These are phyloP conservation scores for Aleiodes sp. DNA, from an alignment of 1,140 invertebrate species.

Conservation along the genomic window DNA sequence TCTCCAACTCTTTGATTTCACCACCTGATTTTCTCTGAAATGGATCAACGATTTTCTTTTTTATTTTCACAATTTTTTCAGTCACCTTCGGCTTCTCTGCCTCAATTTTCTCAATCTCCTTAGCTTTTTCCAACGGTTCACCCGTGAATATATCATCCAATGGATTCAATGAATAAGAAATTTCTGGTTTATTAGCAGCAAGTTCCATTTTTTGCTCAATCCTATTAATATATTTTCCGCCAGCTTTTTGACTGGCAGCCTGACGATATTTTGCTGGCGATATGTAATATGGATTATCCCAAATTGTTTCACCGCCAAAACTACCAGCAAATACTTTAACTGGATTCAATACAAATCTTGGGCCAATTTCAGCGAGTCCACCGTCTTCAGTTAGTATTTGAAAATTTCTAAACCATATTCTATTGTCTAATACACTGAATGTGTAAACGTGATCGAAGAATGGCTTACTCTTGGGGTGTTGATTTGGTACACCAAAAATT, in stretches of 20 bases:
- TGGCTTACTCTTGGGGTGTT: constrained; percentile 99
- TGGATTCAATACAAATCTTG: constrained; percentile 95
- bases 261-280: constrained; percentile 87
- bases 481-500: constrained; percentile 93
- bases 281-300: constrained; percentile 93
- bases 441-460: constrained; percentile 98
- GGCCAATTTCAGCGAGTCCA: constrained; percentile 95
- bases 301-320: constrained; percentile 90
- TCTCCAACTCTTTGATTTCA: not conserved
- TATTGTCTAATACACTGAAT: constrained; percentile 91
- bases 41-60: not conserved
- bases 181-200: constrained; percentile 75
- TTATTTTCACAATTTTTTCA: not conserved
- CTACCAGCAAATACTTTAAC: constrained; percentile 94
- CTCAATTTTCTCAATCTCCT: constrained; percentile 45
- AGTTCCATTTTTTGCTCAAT: constrained; percentile 81
- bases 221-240: constrained; percentile 80
- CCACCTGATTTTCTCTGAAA: not conserved
- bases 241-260: constrained; percentile 74
- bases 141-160: constrained; percentile 74
- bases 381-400: constrained; percentile 97
- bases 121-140: constrained; percentile 63
- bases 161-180: constrained; percentile 73
- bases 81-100: not conserved
- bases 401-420: constrained; percentile 99